phyloP scores from a whole-genome alignment of 1,140 invertebrate species.

The Drosophila obscura region DNA sequence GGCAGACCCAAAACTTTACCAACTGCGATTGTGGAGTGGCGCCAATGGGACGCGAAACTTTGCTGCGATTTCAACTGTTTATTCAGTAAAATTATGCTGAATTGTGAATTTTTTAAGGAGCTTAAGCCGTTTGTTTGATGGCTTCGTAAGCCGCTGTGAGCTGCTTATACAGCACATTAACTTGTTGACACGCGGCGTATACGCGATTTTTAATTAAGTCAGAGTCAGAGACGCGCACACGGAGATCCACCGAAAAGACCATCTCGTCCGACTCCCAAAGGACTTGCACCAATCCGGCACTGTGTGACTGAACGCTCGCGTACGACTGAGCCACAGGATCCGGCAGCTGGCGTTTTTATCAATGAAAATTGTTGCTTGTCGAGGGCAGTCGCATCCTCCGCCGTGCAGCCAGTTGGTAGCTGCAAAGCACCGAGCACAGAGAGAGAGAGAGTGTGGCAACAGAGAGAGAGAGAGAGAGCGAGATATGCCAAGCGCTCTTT shows the following conservation, averaged over 20 bases:
- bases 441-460: constrained; percentile 16
- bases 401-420: constrained; percentile 12
- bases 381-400: constrained; percentile 25
- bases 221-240: neutral
- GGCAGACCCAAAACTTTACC: constrained; percentile 32
- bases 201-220: constrained; percentile 45
- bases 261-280: constrained; percentile 1
- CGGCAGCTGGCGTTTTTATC: constrained; percentile 71
- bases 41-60: constrained; percentile 22
- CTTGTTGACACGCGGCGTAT: constrained; percentile 41
- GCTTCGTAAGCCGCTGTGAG: constrained; percentile 11
- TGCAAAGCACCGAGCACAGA: constrained; percentile 22
- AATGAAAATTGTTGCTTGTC: constrained; percentile 76
- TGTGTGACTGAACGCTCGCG: constrained; percentile 62
- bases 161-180: neutral
- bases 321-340: constrained; percentile 65
- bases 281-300: constrained; percentile 7
- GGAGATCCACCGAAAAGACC: constrained; percentile 10
- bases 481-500: neutral
- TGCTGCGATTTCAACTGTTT: constrained; percentile 20
- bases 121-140: constrained; percentile 11
- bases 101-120: constrained; percentile 2
- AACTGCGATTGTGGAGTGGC: constrained; percentile 11
- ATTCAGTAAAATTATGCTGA: constrained; percentile 11
- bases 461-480: constrained; percentile 26